These are phyloP conservation scores for Coilia nasus DNA, from an alignment of 2,797 vertebrate species.

Conservation along the genomic window DNA sequence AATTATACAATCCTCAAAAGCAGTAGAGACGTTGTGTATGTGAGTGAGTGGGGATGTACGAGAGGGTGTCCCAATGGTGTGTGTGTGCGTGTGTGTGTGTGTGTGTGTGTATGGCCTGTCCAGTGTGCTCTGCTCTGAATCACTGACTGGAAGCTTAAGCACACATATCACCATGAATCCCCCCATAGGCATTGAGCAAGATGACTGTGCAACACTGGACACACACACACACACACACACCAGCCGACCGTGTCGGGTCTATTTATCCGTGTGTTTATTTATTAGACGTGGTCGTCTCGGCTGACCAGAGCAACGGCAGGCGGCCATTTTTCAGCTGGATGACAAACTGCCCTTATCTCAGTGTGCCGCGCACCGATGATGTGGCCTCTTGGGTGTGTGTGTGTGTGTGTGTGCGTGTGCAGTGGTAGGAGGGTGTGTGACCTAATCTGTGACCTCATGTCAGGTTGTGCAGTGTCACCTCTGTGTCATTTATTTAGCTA, in stretches of 20 bases:
- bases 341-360: neutral
- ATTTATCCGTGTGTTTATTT: neutral
- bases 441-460: too few relatives aligned
- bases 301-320: slow-evolving; percentile 1
- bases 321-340: neutral
- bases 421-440: too few relatives aligned
- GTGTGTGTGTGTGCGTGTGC: neutral
- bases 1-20: too few relatives aligned
- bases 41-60: neutral
- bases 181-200: neutral
- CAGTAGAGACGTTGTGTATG: too few relatives aligned
- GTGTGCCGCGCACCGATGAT: neutral
- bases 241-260: too few relatives aligned
- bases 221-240: too few relatives aligned
- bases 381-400: neutral
- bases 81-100: neutral
- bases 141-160: slow-evolving; percentile 49
- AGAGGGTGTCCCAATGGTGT: neutral
- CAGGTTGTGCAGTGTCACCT: neutral
- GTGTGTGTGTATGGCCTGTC: slow-evolving; percentile 44
- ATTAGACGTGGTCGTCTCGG: slow-evolving; percentile 6
- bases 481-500: slow-evolving; percentile 10
- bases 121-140: slow-evolving; percentile 38
- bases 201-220: neutral
- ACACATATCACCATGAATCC: slow-evolving; percentile 33